A percentile compares a stretch with the other conserved stretches of the same genome.
Conservation (phyloP, 2,113 vertebrate species). For the Candoia aspera region DNA sequence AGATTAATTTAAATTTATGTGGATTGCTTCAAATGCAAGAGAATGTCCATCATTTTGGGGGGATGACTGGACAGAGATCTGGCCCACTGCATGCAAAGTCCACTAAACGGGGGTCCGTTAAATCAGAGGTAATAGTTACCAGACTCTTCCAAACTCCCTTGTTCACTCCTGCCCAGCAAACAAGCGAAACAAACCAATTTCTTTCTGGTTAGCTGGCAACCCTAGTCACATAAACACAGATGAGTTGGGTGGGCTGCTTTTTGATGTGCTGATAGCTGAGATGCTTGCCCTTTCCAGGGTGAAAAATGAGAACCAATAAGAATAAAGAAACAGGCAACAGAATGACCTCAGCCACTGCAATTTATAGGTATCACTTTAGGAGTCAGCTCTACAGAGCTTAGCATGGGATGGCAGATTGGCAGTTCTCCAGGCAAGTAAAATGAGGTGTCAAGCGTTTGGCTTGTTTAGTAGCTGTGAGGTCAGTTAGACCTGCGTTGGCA, state of each 20-base stretch:
- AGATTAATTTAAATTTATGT: background rate
- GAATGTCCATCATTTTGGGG: background rate
- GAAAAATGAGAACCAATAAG: background rate
- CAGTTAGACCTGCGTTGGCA: background rate
- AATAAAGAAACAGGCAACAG: background rate
- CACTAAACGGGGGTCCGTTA: background rate
- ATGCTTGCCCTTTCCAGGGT: slow-evolving; percentile 19
- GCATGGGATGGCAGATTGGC: background rate
- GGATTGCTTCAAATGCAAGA: background rate
- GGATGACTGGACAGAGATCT: background rate
- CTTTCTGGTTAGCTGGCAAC: background rate
- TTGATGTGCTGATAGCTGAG: background rate
- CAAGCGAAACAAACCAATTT: fast-evolving
- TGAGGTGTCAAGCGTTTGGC: background rate
- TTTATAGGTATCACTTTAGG: background rate
- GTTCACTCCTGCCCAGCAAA: background rate
- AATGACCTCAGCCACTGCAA: background rate
- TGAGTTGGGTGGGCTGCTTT: background rate
- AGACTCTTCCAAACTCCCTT: background rate
- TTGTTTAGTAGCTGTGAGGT: background rate
- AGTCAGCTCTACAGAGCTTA: background rate
- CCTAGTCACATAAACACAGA: background rate
- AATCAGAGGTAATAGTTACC: background rate
- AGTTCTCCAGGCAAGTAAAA: background rate
- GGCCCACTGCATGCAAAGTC: background rate